Percentiles rank a stretch among this genome's conserved stretches.
Conservation (phyloP, 2,113 vertebrate species). For the Calidris pugnax region DNA sequence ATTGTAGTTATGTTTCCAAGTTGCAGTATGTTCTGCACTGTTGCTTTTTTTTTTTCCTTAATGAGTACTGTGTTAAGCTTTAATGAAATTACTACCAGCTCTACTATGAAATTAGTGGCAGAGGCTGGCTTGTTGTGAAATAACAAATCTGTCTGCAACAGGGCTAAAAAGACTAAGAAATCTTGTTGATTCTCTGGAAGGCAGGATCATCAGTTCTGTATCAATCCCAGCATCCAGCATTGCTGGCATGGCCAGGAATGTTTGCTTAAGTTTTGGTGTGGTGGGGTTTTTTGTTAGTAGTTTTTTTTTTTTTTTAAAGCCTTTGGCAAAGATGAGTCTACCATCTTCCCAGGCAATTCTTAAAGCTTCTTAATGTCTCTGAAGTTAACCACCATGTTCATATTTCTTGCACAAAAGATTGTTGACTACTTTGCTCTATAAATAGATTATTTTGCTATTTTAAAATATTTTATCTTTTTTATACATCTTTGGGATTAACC, state of each 20-base stretch:
- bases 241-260: neutral
- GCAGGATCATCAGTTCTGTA: neutral
- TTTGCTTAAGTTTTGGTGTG: neutral
- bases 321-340: neutral
- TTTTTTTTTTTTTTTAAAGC: neutral
- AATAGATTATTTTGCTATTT: neutral
- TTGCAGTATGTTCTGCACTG: neutral
- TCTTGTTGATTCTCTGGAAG: neutral
- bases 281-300: neutral
- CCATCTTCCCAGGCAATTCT: neutral
- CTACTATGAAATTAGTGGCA: neutral
- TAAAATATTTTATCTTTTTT: neutral
- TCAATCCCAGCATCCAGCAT: neutral
- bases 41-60: neutral
- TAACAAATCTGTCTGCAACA: neutral
- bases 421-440: neutral
- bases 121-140: neutral
- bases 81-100: neutral
- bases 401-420: neutral
- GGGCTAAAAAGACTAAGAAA: neutral
- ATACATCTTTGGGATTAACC: neutral
- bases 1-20: too few relatives aligned
- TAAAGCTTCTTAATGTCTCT: neutral
- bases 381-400: fast-evolving
- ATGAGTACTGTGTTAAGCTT: neutral